Evolutionary conservation across 2,888 invertebrate genomes (phyloP), one percentile per base, ranked within the genome.

Genomic region (Oscheius sp.): DNA sequence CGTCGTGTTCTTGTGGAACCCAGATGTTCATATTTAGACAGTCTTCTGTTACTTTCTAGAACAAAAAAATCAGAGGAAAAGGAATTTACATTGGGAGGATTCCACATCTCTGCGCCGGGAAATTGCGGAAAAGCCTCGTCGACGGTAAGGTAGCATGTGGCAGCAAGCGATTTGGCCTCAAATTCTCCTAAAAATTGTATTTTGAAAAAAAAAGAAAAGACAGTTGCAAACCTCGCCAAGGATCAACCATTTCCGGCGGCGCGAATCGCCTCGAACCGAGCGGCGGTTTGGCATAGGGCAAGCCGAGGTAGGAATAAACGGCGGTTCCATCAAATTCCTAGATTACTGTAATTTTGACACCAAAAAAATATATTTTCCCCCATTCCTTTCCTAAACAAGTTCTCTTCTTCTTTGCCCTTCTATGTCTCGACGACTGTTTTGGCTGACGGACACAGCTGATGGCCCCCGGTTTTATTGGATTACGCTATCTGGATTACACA

Each of bases 1-100:
- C 82, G 69, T 86, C 84, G 53, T 83, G 82, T 27, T 82, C 71
- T 45, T 84, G 91, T 1, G 96, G 96, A 45, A 92, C 91, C 87
- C 94, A 94, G 81, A 96, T 93, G 89, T 94, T 96, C 83, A 96
- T 91, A 88, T 94, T 95, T 65, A 96, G 91, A 88, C 96, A 96
- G 89, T 96, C 95, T 90, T 96, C 96, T 87, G 91, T 76, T 50
- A 83, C 70, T 12, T 75, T 69, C 83, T 83, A 50, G 52, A 79
- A 69, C 12, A 10, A 25, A 29, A 53, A 20, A 25, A 53, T 27
- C n/a, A 20, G 4, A 15, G 20, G 15, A 50, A 27, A 12, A 53
- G 4, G 10, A 1, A n/a, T 53, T 53, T 10, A 91, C 92, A 25
- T 94, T 95, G 87, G 95, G 95, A 50, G 95, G 93, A 88, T 96